Conservation (phyloP, 2,888 invertebrate genomes). For the Tholera decimalis region DNA sequence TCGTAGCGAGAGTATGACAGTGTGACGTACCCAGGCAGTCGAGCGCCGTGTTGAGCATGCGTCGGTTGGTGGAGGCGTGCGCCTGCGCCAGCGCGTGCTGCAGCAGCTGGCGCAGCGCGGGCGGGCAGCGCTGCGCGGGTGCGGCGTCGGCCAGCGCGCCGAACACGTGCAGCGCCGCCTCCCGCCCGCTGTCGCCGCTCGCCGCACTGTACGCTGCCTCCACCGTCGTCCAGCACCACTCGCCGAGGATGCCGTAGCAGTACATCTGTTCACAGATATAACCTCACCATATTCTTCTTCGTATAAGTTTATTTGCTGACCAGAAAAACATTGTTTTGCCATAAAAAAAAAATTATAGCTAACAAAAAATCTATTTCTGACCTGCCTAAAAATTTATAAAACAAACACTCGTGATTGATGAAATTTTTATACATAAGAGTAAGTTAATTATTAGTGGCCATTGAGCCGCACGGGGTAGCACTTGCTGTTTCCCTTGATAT, state of each 20-base stretch:
- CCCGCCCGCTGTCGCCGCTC: slow-evolving; percentile 89
- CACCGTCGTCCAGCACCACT: slow-evolving; percentile 94
- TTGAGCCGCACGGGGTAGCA: too few relatives aligned
- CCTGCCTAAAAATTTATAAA: too few relatives aligned
- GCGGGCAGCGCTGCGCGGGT: slow-evolving; percentile 82
- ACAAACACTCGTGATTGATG: too few relatives aligned
- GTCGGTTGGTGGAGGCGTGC: slow-evolving; percentile 83
- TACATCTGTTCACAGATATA: slow-evolving; percentile 92
- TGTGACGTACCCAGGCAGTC: slow-evolving; percentile 93
- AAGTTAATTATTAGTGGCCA: too few relatives aligned
- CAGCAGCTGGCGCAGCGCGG: slow-evolving; percentile 83
- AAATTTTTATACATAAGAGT: too few relatives aligned
- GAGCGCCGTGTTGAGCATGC: slow-evolving; percentile 93
- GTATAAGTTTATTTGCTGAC: too few relatives aligned
- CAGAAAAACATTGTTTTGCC: too few relatives aligned
- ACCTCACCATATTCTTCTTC: background rate
- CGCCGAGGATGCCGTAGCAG: slow-evolving; percentile 95
- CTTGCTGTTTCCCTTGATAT: too few relatives aligned
- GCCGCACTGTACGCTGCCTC: slow-evolving; percentile 93
- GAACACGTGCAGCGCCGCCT: slow-evolving; percentile 90
- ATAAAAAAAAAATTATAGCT: too few relatives aligned
- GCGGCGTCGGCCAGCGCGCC: slow-evolving; percentile 89
- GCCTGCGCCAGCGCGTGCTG: slow-evolving; percentile 76
- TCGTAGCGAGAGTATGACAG: too few relatives aligned
- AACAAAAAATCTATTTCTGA: too few relatives aligned